Base-by-base conservation (phyloP, 1,140 invertebrate species). In the Forficula auricularia region DNA sequence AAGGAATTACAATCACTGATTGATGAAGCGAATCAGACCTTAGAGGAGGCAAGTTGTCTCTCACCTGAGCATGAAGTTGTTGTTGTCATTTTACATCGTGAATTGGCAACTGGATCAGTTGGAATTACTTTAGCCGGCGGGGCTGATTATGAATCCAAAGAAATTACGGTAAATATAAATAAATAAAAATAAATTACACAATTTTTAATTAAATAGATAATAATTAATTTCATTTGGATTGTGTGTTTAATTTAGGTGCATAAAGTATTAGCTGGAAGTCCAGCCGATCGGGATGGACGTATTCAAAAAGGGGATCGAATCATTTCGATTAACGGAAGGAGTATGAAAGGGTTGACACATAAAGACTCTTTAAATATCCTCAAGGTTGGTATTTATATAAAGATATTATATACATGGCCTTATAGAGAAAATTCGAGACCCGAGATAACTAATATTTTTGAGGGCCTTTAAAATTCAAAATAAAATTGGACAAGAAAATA, bases 101-200 rank as follows among this genome's bases (percentile, higher is more conserved):
- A 75, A 50, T 65, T 69, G 45, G 65, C 71, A 7, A 75, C 75
- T 19, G 74, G 80, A 6, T 83, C 79, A 53, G 75, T 90, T 32
- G 87, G 87, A 12, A 80, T 90, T 35, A 87, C 82, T 4, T 60
- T 91, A 38, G 84, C 84, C 33, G 86, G 85, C 34, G 86, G 87
- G 3, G 73, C 76, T 3, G 86, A 90, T 55, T 88, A 85, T 58
- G 85, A 90, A 64, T 75, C 76, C 47, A 90, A 89, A 62, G 82
- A 89, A 62, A 87, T 90, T 38, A 89, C 83, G 45, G 82, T 86
- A 61, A 66, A 72, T 56, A n/a, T n/a, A n/a, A n/a, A n/a, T n/a
- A n/a, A n/a, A n/a, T n/a, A n/a, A n/a, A n/a, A n/a, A n/a, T n/a
- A n/a, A n/a, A n/a, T n/a, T n/a, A n/a, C n/a, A n/a, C n/a, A n/a